Percentiles rank a stretch among this genome's conserved stretches.
Evolutionary conservation across 2,888 invertebrate species (phyloP).

Genomic region (Nasonovia ribisnigri): DNA sequence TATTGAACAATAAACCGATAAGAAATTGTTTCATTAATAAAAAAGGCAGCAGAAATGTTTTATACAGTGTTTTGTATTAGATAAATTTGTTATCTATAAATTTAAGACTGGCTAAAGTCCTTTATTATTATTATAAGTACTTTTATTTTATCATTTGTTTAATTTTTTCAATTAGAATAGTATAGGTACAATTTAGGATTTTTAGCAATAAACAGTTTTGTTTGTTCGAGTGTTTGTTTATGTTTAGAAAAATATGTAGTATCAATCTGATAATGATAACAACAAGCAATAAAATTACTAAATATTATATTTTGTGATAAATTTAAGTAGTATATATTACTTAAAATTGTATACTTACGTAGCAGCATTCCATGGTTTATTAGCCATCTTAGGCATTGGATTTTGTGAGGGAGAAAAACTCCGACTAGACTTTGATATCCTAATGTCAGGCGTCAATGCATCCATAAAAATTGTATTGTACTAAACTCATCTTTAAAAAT

Average conservation of each 20-base stretch:
- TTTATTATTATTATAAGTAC: background rate
- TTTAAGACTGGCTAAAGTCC: background rate
- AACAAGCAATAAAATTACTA: background rate
- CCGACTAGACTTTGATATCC: slow-evolving; percentile 48
- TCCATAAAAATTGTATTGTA: slow-evolving; percentile 43
- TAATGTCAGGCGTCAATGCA: slow-evolving; percentile 47
- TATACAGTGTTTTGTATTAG: background rate
- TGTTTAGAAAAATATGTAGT: background rate
- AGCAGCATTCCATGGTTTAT: slow-evolving; percentile 67
- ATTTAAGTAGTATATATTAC: background rate
- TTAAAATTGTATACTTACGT: slow-evolving; percentile 66
- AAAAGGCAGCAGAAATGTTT: background rate
- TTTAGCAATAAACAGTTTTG: background rate
- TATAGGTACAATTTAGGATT: background rate
- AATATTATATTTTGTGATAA: background rate
- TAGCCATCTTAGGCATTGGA: slow-evolving; percentile 62
- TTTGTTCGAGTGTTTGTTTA: background rate
- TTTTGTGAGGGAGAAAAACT: slow-evolving; percentile 41
- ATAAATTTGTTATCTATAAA: background rate
- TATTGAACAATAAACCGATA: slow-evolving; percentile 53
- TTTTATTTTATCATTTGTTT: background rate
- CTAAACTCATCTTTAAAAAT: slow-evolving; percentile 10
- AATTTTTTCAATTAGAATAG: background rate
- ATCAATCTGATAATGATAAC: background rate
- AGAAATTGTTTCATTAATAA: slow-evolving; percentile 55